Evolutionary conservation across 2,797 vertebrate genomes (phyloP).

Genomic region (Heteromormyrus szaboi): DNA sequence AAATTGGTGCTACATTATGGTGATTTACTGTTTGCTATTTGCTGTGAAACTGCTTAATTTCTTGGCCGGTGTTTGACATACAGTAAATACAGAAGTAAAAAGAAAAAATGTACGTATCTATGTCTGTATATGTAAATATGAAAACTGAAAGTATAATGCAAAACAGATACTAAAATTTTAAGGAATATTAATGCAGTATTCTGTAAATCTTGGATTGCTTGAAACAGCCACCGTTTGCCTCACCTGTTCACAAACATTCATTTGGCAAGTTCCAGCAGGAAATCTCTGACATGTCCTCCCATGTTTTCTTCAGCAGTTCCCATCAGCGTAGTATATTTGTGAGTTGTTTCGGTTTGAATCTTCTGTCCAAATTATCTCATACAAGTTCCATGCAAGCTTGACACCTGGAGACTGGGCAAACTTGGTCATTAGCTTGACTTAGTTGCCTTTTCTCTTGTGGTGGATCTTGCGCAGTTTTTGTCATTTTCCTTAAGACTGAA

Average conservation of each 20-base stretch:
- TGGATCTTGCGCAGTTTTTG: neutral
- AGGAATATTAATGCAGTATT: neutral
- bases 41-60: neutral
- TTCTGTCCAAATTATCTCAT: neutral
- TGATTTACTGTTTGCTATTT: neutral
- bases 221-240: neutral
- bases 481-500: neutral
- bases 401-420: neutral
- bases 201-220: neutral
- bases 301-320: neutral
- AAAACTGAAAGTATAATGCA: neutral
- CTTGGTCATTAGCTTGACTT: neutral
- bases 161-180: neutral
- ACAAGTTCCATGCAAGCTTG: neutral
- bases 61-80: neutral
- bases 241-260: neutral
- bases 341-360: neutral
- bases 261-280: neutral
- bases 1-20: neutral
- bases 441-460: neutral
- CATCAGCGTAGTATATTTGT: neutral
- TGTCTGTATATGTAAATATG: neutral
- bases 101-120: neutral
- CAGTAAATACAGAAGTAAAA: neutral
- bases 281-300: neutral